These are phyloP conservation scores for Eriosoma lanigerum DNA, from an alignment of 1,140 invertebrate genomes.

Conservation along the genomic window DNA sequence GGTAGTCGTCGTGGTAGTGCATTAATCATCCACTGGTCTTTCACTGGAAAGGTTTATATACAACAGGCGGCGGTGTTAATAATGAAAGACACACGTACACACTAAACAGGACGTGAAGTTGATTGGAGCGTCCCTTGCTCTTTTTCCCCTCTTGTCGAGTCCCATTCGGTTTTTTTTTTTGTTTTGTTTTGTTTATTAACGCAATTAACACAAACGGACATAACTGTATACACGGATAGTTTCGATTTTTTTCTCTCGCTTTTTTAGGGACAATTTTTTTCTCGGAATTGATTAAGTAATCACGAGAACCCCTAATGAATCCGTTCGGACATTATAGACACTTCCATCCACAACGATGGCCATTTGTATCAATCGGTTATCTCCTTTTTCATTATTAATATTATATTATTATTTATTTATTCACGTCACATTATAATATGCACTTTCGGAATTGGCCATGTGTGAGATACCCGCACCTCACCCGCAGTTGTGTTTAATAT, in stretches of 20 bases:
- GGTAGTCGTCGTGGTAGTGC: conserved; percentile 48
- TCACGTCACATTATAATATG: background rate
- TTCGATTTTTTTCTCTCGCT: conserved; percentile 56
- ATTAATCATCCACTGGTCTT: conserved; percentile 47
- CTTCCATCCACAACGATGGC: background rate
- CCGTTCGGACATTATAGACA: conserved; percentile 1
- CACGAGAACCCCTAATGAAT: conserved; percentile 43
- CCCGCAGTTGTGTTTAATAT: background rate
- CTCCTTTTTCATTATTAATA: background rate
- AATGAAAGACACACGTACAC: conserved; percentile 19
- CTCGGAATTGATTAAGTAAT: conserved; percentile 45
- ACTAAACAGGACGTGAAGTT: conserved; percentile 40
- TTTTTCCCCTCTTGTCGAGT: background rate
- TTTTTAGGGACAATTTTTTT: background rate
- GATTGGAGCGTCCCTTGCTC: conserved; percentile 21
- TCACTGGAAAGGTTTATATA: conserved; percentile 31
- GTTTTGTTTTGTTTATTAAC: conserved; percentile 23
- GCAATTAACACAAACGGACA: conserved; percentile 44
- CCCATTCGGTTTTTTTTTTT: background rate
- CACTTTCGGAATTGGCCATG: background rate
- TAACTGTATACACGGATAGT: conserved; percentile 32
- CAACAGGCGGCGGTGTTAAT: background rate
- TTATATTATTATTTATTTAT: conserved; percentile 11
- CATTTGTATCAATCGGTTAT: conserved; percentile 45
- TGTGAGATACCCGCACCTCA: background rate